phyloP scores from a whole-genome alignment of 2,113 vertebrate genomes.

The Carassius carassius region DNA sequence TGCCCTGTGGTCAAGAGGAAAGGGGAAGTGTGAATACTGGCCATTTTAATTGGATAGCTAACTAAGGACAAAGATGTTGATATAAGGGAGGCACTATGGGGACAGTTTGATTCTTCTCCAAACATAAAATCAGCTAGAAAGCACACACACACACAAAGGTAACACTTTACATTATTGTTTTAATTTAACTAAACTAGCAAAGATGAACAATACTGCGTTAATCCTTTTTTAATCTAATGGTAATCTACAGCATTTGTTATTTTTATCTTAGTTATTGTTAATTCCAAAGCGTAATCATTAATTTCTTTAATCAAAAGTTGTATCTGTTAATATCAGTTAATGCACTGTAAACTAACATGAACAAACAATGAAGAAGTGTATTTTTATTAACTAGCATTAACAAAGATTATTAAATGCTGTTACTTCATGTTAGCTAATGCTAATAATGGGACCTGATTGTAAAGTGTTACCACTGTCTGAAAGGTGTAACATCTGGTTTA shows the following conservation, averaged over 20 bases:
- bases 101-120: constrained; percentile 19
- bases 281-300: background rate
- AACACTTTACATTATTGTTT: background rate
- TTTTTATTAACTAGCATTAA: too few species aligned
- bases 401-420: too few species aligned
- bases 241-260: background rate
- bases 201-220: background rate
- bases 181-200: background rate
- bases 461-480: background rate
- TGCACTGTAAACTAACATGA: background rate
- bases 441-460: too few species aligned
- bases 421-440: too few species aligned
- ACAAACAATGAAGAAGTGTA: too few species aligned
- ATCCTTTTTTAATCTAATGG: background rate
- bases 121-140: constrained; percentile 14
- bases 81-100: background rate
- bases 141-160: background rate
- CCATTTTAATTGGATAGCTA: constrained; percentile 22
- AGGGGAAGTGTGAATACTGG: constrained; percentile 8
- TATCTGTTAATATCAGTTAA: background rate
- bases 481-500: background rate
- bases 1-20: constrained; percentile 78
- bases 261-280: background rate
- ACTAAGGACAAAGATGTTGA: background rate
- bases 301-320: background rate